Evolutionary conservation across 2,797 vertebrate genomes (phyloP).

Genomic region (Lemur catta): DNA sequence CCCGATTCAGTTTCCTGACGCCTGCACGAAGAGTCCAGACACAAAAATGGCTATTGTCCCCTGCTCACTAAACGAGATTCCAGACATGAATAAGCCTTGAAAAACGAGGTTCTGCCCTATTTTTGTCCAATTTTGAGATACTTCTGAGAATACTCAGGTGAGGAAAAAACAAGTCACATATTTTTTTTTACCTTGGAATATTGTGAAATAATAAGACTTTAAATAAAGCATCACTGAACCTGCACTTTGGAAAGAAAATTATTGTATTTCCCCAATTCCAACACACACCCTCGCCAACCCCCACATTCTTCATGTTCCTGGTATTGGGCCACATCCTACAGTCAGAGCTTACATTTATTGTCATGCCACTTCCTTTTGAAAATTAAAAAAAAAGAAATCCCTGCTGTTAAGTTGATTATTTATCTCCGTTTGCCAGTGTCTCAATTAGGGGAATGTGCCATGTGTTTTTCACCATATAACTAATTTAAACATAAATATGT

Average conservation of each 20-base stretch:
- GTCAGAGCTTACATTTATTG: not conserved
- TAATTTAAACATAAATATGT: not conserved
- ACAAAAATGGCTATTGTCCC: not conserved
- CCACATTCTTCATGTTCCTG: not conserved
- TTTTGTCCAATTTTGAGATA: not conserved
- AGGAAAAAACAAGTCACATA: constrained; percentile 41
- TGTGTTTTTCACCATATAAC: not conserved
- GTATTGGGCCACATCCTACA: not conserved
- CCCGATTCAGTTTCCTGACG: constrained; percentile 50
- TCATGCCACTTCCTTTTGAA: not conserved
- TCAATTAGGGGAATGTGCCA: not conserved
- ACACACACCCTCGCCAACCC: not conserved
- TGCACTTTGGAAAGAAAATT: not conserved
- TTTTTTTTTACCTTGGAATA: constrained; percentile 23
- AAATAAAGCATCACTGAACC: constrained; percentile 15
- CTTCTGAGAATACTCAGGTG: constrained; percentile 2
- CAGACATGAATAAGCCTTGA: not conserved
- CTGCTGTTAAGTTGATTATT: not conserved
- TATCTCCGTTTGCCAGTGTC: not conserved
- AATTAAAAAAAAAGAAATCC: not conserved
- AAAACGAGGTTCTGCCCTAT: constrained; percentile 27
- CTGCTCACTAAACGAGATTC: not conserved
- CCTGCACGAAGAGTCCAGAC: not conserved
- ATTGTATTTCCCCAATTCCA: not conserved
- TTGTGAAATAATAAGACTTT: constrained; percentile 12